Conservation (phyloP, 2,888 invertebrate genomes). For the Pachymerium ferrugineum region DNA sequence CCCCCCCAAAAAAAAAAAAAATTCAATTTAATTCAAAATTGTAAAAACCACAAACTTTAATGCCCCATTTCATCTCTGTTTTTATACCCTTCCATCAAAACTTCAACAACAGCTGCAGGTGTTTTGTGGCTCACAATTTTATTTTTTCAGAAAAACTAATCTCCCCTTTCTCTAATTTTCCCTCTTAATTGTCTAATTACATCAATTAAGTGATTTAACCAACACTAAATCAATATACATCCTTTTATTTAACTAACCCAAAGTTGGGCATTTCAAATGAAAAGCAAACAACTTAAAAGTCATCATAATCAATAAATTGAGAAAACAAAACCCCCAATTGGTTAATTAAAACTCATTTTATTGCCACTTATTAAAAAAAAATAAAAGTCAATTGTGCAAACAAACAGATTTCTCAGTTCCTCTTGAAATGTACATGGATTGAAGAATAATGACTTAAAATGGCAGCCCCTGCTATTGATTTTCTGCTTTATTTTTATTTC, state of each 20-base stretch:
- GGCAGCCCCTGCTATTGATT: neutral
- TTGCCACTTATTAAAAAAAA: too few species aligned
- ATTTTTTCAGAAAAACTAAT: neutral
- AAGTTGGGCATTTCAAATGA: neutral
- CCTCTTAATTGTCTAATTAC: neutral
- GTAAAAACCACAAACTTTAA: neutral
- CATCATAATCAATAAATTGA: neutral
- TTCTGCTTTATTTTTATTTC: neutral
- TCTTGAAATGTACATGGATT: too few species aligned
- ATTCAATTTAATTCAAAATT: neutral
- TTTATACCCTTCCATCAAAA: neutral
- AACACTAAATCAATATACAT: neutral
- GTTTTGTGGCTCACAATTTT: neutral
- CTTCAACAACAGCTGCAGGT: neutral
- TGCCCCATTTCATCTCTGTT: neutral
- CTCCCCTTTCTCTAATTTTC: neutral
- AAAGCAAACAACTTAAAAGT: neutral
- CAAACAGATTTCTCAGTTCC: too few species aligned
- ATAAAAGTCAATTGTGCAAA: too few species aligned
- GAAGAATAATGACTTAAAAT: too few species aligned
- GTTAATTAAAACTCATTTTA: neutral
- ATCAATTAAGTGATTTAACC: conserved; percentile 1
- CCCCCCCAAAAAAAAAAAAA: neutral
- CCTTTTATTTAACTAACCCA: neutral
- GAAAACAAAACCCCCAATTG: neutral